Evolutionary conservation across 2,113 vertebrate genomes (phyloP), one percentile per base, ranked within the genome.

Genomic region (Hippocampus guttulatus): DNA sequence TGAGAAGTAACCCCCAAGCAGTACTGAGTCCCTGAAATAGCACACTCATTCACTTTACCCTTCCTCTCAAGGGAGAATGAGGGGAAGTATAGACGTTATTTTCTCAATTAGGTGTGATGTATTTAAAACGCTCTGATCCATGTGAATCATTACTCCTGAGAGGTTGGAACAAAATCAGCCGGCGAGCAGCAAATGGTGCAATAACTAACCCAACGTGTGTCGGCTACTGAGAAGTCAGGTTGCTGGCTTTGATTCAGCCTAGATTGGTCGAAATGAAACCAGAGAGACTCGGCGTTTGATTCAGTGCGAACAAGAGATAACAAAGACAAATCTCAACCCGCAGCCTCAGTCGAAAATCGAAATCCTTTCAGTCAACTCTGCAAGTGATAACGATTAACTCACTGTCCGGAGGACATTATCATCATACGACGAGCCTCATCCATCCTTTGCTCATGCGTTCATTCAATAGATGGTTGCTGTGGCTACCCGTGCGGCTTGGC

Each of bases 301-400:
- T 77, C 76, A 75, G 68, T 78, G 75, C 67, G 67, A 76, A 71
- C 66, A 20, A 52, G 75, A 66, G 84, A 88, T 86, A 85, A 89
- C 83, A 78, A 82, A 87, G 81, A 87, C 85, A 85, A 86, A 89
- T 72, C 73, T 67, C 52, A 71, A 62, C 43, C 75, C 40, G 8
- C 25, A 63, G 70, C n/a, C 16, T 41, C 64, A 64, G 41, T 52
- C 63, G 75, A 76, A 63, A 71, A 87, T 81, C 73, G 69, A 84
- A 86, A 76, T 75, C 78, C 72, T 81, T 76, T 89, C 74, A 62
- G 90, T 90, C 84, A 76, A 75, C 70, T 62, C 80, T 78, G 80
- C 77, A 88, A 88, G 85, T 75, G 85, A 86, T 84, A 81, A 76
- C 30, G 78, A 88, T 89, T 85, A 86, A 88, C 89, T 89, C 79